phyloP scores from a whole-genome alignment of 2,113 vertebrate genomes.

The Etia nguti region DNA sequence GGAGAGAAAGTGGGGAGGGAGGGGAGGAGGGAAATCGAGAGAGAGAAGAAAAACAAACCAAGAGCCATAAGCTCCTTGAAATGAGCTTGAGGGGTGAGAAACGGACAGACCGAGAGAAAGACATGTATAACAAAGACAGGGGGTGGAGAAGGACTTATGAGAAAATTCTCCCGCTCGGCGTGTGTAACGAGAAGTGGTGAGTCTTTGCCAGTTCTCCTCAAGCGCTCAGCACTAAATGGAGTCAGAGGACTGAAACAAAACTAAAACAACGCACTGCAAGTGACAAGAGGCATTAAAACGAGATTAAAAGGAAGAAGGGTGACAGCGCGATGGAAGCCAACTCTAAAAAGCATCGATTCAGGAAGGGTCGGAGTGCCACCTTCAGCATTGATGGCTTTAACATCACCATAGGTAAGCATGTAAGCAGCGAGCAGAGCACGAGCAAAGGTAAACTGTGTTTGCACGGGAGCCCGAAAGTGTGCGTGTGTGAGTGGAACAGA shows the following conservation, averaged over 20 bases:
- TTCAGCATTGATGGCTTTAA: constrained; percentile 97
- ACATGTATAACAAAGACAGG: constrained; percentile 23
- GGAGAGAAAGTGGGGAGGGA: constrained; percentile 25
- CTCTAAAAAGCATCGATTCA: constrained; percentile 87
- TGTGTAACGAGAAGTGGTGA: constrained; percentile 33
- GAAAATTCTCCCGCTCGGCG: constrained; percentile 16
- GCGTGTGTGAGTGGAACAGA: not conserved
- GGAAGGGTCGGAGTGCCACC: constrained; percentile 90
- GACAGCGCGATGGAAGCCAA: constrained; percentile 79
- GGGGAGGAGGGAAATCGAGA: constrained; percentile 18
- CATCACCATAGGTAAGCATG: constrained; percentile 90
- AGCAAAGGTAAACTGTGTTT: not conserved
- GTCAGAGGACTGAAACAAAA: constrained; percentile 12
- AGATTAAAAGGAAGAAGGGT: constrained; percentile 1
- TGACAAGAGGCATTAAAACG: not conserved
- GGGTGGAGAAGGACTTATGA: constrained; percentile 14
- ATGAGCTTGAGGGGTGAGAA: constrained; percentile 62
- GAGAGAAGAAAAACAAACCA: constrained; percentile 57
- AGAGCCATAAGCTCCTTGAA: constrained; percentile 58
- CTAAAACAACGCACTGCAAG: constrained; percentile 17
- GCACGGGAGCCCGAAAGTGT: not conserved
- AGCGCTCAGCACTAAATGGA: not conserved
- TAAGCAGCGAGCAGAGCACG: not conserved
- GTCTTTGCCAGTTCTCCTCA: constrained; percentile 35
- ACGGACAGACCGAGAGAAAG: constrained; percentile 20